A percentile compares a stretch with the other conserved stretches of the same genome.
These are phyloP conservation scores for Acanthoscelides obtectus DNA, from an alignment of 2,888 invertebrate genomes.

Conservation along the genomic window DNA sequence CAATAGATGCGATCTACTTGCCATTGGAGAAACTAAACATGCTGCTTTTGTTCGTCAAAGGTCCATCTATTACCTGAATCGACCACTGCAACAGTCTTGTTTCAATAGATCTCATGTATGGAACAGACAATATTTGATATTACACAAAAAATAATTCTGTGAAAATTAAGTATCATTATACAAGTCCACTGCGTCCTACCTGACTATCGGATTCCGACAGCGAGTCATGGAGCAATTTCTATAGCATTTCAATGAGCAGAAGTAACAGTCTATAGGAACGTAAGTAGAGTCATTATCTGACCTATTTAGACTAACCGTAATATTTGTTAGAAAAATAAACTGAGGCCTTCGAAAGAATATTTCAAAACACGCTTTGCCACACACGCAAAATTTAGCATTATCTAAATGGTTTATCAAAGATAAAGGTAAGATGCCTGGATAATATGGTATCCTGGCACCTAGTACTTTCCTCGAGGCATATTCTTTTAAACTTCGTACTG, in stretches of 20 bases:
- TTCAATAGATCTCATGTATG: too few species aligned
- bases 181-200: conserved; percentile 51
- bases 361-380: conserved; percentile 50
- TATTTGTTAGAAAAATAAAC: conserved; percentile 46
- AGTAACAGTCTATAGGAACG: conserved; percentile 57
- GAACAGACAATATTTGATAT: too few species aligned
- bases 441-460: conserved; percentile 17
- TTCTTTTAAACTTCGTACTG: conserved; percentile 53
- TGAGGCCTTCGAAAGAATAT: conserved; percentile 36
- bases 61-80: too few species aligned
- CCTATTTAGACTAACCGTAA: conserved; percentile 44
- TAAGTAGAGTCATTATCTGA: conserved; percentile 41
- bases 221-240: conserved; percentile 32
- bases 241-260: conserved; percentile 56
- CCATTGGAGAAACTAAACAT: too few species aligned
- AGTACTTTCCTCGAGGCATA: conserved; percentile 51
- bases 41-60: too few species aligned
- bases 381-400: conserved; percentile 58
- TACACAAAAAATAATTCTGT: too few species aligned
- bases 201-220: conserved; percentile 42
- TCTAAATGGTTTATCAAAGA: conserved; percentile 59
- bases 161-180: conserved; percentile 20
- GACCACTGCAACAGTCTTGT: too few species aligned
- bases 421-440: conserved; percentile 54
- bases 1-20: too few species aligned